A percentile compares a stretch with the other conserved stretches of the same genome.
Conservation (phyloP, 2,888 invertebrate genomes). For the Meghimatium bilineatum region DNA sequence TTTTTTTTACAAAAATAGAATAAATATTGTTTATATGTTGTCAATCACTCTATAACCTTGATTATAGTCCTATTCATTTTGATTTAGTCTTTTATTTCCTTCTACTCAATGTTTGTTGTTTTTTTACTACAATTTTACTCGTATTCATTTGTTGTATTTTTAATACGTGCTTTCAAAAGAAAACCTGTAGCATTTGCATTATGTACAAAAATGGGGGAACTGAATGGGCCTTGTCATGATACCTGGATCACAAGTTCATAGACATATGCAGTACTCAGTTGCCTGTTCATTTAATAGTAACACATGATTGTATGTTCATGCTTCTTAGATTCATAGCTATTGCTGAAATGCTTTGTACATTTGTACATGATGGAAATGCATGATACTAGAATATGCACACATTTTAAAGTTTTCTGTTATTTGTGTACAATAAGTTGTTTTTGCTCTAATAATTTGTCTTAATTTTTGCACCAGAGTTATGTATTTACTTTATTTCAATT, state of each 20-base stretch:
- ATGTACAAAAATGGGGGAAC: slow-evolving; percentile 46
- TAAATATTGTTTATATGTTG: slow-evolving; percentile 34
- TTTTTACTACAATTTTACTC: slow-evolving; percentile 8
- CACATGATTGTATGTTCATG: slow-evolving; percentile 10
- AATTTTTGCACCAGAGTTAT: slow-evolving; percentile 30
- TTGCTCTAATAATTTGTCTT: slow-evolving; percentile 19
- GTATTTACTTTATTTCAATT: background rate
- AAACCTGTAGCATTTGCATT: slow-evolving; percentile 51
- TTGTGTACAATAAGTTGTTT: slow-evolving; percentile 2
- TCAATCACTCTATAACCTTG: background rate
- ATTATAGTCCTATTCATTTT: slow-evolving; percentile 14
- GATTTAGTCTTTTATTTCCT: background rate
- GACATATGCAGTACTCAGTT: slow-evolving; percentile 17
- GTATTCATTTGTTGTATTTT: background rate
- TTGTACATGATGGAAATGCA: slow-evolving; percentile 52
- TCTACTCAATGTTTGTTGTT: slow-evolving; percentile 11
- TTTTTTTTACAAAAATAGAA: slow-evolving; percentile 16
- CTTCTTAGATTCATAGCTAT: slow-evolving; percentile 24
- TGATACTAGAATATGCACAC: slow-evolving; percentile 32
- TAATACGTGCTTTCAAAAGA: background rate
- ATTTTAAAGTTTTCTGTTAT: slow-evolving; percentile 24
- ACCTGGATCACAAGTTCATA: slow-evolving; percentile 44
- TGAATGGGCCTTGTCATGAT: slow-evolving; percentile 54
- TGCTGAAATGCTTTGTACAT: slow-evolving; percentile 40
- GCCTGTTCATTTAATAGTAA: slow-evolving; percentile 28